phyloP scores from a whole-genome alignment of 2,113 vertebrate genomes.

The Pseudorectes ferrugineus region DNA sequence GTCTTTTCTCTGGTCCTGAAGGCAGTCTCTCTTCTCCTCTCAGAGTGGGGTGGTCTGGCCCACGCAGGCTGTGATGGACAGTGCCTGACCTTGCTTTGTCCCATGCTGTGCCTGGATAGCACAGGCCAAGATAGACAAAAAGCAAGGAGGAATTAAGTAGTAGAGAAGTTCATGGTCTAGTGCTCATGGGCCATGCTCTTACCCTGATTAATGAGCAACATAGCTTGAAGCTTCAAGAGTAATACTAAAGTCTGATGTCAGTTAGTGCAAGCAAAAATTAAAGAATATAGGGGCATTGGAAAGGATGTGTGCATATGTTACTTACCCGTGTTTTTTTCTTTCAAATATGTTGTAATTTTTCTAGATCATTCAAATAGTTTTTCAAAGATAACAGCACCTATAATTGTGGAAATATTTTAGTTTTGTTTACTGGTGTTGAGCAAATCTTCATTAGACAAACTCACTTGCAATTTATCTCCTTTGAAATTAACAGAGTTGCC shows the following conservation, averaged over 20 bases:
- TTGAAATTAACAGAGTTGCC: neutral
- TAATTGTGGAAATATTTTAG: neutral
- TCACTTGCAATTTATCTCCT: neutral
- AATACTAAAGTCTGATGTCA: neutral
- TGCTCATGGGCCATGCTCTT: neutral
- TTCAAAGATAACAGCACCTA: neutral
- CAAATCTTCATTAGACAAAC: neutral
- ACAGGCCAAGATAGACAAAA: neutral
- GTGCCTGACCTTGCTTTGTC: neutral
- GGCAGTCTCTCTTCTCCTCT: neutral
- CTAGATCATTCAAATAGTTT: neutral
- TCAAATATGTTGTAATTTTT: neutral
- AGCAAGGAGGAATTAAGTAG: neutral
- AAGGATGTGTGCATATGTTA: accelerated
- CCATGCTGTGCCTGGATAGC: accelerated
- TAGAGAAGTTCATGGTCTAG: neutral
- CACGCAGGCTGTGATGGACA: neutral
- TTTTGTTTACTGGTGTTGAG: neutral
- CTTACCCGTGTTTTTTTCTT: neutral
- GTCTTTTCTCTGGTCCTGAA: neutral
- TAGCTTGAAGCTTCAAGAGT: neutral
- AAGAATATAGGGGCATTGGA: neutral
- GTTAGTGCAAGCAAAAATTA: neutral
- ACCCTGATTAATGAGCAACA: neutral
- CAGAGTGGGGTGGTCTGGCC: neutral